Evolutionary conservation across 2,888 invertebrate species (phyloP).

Genomic region (Linnaemya vulpina): DNA sequence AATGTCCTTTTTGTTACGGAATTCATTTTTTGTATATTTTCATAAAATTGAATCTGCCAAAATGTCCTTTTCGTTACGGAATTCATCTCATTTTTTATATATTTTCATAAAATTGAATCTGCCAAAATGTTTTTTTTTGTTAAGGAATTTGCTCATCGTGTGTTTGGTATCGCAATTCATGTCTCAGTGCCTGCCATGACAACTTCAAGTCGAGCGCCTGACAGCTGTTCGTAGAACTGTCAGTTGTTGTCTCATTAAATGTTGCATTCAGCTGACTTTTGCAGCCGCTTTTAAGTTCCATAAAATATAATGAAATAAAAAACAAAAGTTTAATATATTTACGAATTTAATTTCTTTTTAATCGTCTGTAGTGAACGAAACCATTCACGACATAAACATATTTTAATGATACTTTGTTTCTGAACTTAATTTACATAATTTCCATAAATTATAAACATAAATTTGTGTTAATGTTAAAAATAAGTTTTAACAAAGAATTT

Average conservation of each 20-base stretch:
- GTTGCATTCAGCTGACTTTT: slow-evolving; percentile 21
- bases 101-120: not conserved
- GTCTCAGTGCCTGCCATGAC: not conserved
- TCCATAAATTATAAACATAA: slow-evolving; percentile 44
- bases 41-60: too few relatives aligned
- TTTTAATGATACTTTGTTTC: slow-evolving; percentile 14
- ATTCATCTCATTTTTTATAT: too few relatives aligned
- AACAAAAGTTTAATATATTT: not conserved
- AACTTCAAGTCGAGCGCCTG: not conserved
- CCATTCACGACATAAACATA: slow-evolving; percentile 8
- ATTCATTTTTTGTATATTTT: too few relatives aligned
- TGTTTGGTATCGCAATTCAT: not conserved
- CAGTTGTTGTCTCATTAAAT: not conserved
- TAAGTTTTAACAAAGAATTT: slow-evolving; percentile 61
- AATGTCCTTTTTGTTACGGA: too few relatives aligned
- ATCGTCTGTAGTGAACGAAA: slow-evolving; percentile 27
- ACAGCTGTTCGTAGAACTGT: slow-evolving; percentile 1
- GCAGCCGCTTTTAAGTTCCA: not conserved
- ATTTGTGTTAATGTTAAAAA: slow-evolving; percentile 44
- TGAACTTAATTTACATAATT: slow-evolving; percentile 34
- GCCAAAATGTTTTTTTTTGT: not conserved
- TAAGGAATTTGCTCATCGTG: not conserved
- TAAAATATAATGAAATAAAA: not conserved
- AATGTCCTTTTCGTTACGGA: too few relatives aligned
- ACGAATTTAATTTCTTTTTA: slow-evolving; percentile 35